Conservation (phyloP, 2,888 invertebrate genomes). For the Tanaodytes sp. region DNA sequence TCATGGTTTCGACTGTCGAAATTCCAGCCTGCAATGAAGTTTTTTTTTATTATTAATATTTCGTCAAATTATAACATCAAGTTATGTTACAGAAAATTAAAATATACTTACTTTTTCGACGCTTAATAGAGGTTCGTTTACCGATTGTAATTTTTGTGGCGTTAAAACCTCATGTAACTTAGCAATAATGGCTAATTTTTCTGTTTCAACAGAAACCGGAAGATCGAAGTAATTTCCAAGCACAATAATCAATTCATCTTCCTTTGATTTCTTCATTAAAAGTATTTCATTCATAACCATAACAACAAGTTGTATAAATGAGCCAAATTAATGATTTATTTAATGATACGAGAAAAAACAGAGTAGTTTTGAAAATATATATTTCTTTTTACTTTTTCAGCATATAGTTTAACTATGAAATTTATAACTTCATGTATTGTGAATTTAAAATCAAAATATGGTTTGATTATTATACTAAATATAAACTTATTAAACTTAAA, state of each 20-base stretch:
- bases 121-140: slow-evolving; percentile 14
- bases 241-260: too few relatives aligned
- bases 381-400: too few relatives aligned
- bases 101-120: slow-evolving; percentile 4
- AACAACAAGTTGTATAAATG: too few relatives aligned
- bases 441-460: background rate
- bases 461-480: too few relatives aligned
- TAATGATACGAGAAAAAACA: background rate
- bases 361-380: too few relatives aligned
- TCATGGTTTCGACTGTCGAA: slow-evolving; percentile 10
- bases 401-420: too few relatives aligned
- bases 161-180: slow-evolving; percentile 10
- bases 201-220: background rate
- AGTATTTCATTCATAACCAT: slow-evolving; percentile 2
- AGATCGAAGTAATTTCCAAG: slow-evolving; percentile 1
- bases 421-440: too few relatives aligned
- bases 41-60: background rate
- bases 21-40: slow-evolving; percentile 8
- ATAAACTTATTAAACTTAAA: background rate
- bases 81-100: background rate
- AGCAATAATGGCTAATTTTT: slow-evolving; percentile 1
- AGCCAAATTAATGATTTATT: background rate
- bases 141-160: background rate
- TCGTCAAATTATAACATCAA: too few relatives aligned
- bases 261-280: slow-evolving; percentile 7